phyloP scores from a whole-genome alignment of 2,797 vertebrate species.

The Diglossa cyanea region DNA sequence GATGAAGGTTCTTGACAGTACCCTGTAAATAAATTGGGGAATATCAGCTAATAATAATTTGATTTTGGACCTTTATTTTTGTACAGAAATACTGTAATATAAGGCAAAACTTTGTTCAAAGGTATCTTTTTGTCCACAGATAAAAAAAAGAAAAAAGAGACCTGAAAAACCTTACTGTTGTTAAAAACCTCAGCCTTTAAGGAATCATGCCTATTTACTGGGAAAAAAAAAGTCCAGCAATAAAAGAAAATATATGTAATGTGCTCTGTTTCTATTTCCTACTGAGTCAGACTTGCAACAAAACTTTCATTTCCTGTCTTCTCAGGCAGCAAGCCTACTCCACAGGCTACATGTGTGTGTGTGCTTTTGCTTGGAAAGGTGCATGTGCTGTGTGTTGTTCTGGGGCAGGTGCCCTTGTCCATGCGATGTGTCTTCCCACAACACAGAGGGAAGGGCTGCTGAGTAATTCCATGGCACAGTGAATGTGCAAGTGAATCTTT shows the following conservation, averaged over 20 bases:
- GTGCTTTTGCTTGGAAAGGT: background rate
- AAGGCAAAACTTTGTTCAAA: constrained; percentile 58
- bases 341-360: background rate
- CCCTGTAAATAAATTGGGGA: constrained; percentile 67
- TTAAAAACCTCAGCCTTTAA: constrained; percentile 47
- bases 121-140: background rate
- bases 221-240: constrained; percentile 60
- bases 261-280: background rate
- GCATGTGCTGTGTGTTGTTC: background rate
- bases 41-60: constrained; percentile 42
- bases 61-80: constrained; percentile 75
- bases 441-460: background rate
- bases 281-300: background rate
- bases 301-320: background rate
- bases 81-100: constrained; percentile 73
- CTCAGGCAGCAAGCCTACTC: background rate
- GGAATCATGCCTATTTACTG: constrained; percentile 38
- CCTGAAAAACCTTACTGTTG: constrained; percentile 10
- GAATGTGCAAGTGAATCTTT: background rate
- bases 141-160: background rate
- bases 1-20: constrained; percentile 31
- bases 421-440: fast-evolving
- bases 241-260: constrained; percentile 72
- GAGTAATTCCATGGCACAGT: background rate
- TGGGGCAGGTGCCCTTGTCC: background rate